Base-by-base conservation (phyloP, 2,888 invertebrate species). In the Panzeria rudis region DNA sequence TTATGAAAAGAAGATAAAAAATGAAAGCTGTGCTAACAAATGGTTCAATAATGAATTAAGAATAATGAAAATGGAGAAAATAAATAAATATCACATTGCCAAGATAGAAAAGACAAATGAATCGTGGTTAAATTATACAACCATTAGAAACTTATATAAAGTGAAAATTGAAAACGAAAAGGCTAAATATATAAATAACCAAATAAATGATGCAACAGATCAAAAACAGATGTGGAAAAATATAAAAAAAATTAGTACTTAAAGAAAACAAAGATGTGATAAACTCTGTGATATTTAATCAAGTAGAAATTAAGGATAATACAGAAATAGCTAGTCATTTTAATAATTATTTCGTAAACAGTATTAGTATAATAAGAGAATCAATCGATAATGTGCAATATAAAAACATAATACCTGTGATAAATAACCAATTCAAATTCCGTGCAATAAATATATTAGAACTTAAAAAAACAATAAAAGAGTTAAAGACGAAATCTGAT, bases 401-500 rank as follows among this genome's bases (percentile, higher is more conserved):
- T 66, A 15, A n/a, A 44, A 66, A 66, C 15, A 9, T 47, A 20
- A 66, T 66, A 66, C 66, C 29, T 66, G 35, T 52, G 69, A 69
- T 69, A 69, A 52, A 32, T n/a, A 47, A 17, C 9, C 32, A 50
- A 52, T 69, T 69, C 25, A 69, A 69, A 35, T 69, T 52, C 32
- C 68, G 38, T 52, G 38, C 29, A 52, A 52, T 52, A 69, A 52
- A 50, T 29, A 15, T 32, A 25, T 5, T 54, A 25, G 20, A 54
- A 54, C 52, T 54, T 54, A 54, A 25, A 4, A 54, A 54, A 25
- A 54, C 15, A 13, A 2, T 54, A 25, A 47, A 47, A 11, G 29
- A 66, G n/a, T 32, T 66, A 47, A 66, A 47, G 7, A 64, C n/a
- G n/a, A 59, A n/a, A 59, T n/a, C 29, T 8, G 38, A 61, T n/a